Base-by-base conservation (phyloP, 2,888 invertebrate genomes). In the Drosophila maculinotata region DNA sequence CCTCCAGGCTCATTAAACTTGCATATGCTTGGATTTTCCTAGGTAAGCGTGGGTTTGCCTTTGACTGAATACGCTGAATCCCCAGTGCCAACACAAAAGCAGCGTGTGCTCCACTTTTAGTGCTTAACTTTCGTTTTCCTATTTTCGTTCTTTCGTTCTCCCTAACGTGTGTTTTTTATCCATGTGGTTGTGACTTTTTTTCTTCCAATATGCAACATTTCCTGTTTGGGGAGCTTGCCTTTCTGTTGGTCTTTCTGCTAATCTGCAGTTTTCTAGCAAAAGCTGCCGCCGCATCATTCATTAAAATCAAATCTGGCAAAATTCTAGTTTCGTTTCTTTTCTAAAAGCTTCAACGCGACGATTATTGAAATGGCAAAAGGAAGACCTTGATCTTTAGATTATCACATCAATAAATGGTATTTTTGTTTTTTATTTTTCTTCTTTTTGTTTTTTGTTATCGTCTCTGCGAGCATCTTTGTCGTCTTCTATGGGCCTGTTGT, bases 381-480 rank as follows among this genome's bases (percentile, higher is more conserved):
- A 86, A 81, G 81, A 82, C 81, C 81, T 82, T 82, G 81, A 82
- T 82, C 86, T 82, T 82, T 82, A 86, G 81, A 82, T 82, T 82
- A 82, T 86, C 86, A 86, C 81, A 80, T 83, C 81, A 82, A 82
- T 86, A 86, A 86, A 80, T 86, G 81, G 67, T 76, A 70, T 66
- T 65, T 53, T 73, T 65, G n/a, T n/a, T 30, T 20, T 8, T 30
- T 9, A 30, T 66, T 48, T 59, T 54, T 48, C 42, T 53, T 42
- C 52, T 31, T 52, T 31, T 47, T 64, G 14, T 62, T 58, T 20
- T 66, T 59, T 58, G 49, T 65, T 42, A 51, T 52, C 57, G 51
- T 12, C 58, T 38, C 57, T 49, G 56, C 10, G 14, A 57, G 47
- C 71, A 42, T 52, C 72, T 56, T 49, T 51, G 52, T 52, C 48